These are phyloP conservation scores for Listronotus bonariensis DNA, from an alignment of 1,140 invertebrate genomes.

Conservation along the genomic window DNA sequence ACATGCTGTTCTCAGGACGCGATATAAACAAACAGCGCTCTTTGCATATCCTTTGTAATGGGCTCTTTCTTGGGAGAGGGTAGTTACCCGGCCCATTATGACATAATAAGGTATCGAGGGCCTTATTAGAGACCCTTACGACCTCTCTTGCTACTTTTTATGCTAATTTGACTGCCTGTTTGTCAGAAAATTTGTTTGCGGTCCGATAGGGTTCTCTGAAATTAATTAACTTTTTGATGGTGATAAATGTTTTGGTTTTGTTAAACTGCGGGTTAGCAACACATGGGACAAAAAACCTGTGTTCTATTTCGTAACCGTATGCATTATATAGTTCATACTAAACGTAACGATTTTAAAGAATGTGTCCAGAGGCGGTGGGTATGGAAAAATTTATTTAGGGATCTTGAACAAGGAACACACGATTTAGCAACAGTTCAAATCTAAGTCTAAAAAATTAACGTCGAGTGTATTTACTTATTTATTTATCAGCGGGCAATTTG, in stretches of 20 bases:
- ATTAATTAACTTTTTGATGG: conserved; percentile 33
- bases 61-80: conserved; percentile 45
- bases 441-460: no score
- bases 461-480: no score
- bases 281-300: no score
- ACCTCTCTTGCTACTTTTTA: conserved; percentile 28
- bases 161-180: conserved; percentile 30
- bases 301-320: background rate
- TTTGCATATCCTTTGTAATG: conserved; percentile 52
- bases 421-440: no score
- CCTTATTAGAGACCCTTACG: conserved; percentile 43
- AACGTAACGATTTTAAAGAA: background rate
- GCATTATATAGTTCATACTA: background rate
- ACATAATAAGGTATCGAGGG: conserved; percentile 50
- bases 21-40: conserved; percentile 52
- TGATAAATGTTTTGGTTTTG: conserved; percentile 24
- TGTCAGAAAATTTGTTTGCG: conserved; percentile 32
- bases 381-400: no score
- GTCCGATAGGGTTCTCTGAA: conserved; percentile 23
- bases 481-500: no score
- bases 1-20: conserved; percentile 49
- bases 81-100: conserved; percentile 49
- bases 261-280: no score
- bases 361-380: no score
- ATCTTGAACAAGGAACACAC: no score